Base-by-base conservation (phyloP, 2,888 invertebrate species). In the Lycocerus yunnanus region DNA sequence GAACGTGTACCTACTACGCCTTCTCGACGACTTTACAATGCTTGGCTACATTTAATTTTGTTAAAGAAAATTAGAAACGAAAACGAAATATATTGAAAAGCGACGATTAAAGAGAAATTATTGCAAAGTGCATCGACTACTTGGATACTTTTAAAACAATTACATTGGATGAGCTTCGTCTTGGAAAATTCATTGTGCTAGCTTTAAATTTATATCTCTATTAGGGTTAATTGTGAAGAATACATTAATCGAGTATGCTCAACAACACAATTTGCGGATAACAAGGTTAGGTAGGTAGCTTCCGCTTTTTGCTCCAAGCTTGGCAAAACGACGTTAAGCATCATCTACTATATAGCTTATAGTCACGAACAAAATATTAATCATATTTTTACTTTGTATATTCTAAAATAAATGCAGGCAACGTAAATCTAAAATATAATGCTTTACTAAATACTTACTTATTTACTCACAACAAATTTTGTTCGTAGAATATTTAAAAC, bases 191-290 rank as follows among this genome's bases (percentile, higher is more conserved):
- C 61, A 71, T 76, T 71, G 65, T 43, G 43, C 43, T 70, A 77
- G 73, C 76, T 78, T 66, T 60, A 75, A 74, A 81, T 80, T 80
- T 80, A 79, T 77, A 79, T 69, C 76, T 71, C 77, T 72, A 78
- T 77, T 77, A 76, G 78, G 76, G 80, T 82, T 80, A 79, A 82
- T 81, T 80, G 82, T 81, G 78, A 80, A 82, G 80, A 79, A 79
- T 78, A 82, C 82, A 80, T 82, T 82, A 82, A 82, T 81, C 79
- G 80, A 79, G 77, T 79, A 76, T 78, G 80, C 79, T 78, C 79
- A 80, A 80, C 81, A 80, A 81, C 77, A 81, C 81, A 81, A 81
- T 81, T 80, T 82, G 75, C 72, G 78, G 75, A 78, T 81, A 82
- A 82, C 79, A 73, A 81, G 78, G 79, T 82, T 81, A 81, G 75